phyloP scores from a whole-genome alignment of 2,888 invertebrate species.

The Tachina grossa region DNA sequence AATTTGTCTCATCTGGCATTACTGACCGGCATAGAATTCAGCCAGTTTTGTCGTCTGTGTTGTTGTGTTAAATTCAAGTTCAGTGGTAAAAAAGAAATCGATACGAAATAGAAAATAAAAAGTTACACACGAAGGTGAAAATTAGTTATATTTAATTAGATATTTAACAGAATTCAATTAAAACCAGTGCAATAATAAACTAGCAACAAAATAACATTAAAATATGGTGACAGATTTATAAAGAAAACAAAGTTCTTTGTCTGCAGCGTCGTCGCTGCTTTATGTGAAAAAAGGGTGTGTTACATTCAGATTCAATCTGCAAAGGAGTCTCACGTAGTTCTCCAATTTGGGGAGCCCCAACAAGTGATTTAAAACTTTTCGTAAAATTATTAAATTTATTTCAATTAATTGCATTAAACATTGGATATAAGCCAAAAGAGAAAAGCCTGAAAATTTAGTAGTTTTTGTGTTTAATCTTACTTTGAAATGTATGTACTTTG shows the following conservation, averaged over 20 bases:
- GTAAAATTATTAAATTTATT: background rate
- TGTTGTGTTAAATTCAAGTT: constrained; percentile 67
- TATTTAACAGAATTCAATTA: constrained; percentile 25
- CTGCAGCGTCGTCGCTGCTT: constrained; percentile 63
- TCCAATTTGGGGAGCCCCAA: constrained; percentile 28
- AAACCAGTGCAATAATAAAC: constrained; percentile 37
- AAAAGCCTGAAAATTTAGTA: constrained; percentile 31
- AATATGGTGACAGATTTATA: background rate
- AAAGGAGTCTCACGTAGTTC: constrained; percentile 52
- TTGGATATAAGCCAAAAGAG: constrained; percentile 9
- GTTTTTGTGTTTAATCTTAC: constrained; percentile 45
- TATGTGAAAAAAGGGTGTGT: constrained; percentile 71
- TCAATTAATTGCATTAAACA: constrained; percentile 54
- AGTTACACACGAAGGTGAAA: constrained; percentile 65
- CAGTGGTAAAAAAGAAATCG: constrained; percentile 67
- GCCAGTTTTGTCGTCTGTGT: constrained; percentile 44
- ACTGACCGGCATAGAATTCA: constrained; percentile 58
- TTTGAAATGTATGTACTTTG: constrained; percentile 13
- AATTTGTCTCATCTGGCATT: constrained; percentile 20
- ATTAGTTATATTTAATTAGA: constrained; percentile 57
- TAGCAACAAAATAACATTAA: background rate
- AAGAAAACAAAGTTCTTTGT: constrained; percentile 67
- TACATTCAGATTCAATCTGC: constrained; percentile 41
- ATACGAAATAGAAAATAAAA: constrained; percentile 60
- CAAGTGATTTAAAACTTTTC: background rate